Percentiles rank a stretch among this genome's conserved stretches.
These are phyloP conservation scores for Leptodactylus fuscus DNA, from an alignment of 2,113 vertebrate species.

Conservation along the genomic window DNA sequence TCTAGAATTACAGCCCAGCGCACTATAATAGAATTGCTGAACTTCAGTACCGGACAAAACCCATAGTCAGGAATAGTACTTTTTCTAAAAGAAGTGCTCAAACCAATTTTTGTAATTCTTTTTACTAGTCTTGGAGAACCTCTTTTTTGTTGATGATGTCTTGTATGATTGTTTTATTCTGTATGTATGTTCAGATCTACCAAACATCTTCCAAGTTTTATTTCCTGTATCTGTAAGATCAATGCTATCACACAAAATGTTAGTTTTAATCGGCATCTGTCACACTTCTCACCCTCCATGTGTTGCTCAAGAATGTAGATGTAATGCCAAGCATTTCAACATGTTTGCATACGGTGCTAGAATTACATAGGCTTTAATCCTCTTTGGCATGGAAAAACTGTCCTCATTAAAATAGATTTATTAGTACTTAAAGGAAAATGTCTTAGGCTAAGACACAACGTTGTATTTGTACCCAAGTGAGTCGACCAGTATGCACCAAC, in stretches of 20 bases:
- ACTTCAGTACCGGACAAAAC: too few relatives aligned
- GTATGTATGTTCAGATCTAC: neutral
- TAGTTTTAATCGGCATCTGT: neutral
- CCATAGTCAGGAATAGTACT: too few relatives aligned
- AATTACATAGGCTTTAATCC: conserved; percentile 43
- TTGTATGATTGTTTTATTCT: neutral
- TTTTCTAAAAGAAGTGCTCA: too few relatives aligned
- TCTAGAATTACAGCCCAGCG: too few relatives aligned
- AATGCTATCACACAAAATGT: neutral
- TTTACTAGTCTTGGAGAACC: too few relatives aligned
- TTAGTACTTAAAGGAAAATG: neutral
- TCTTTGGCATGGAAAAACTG: conserved; percentile 3
- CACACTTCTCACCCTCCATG: neutral
- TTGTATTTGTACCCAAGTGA: too few relatives aligned
- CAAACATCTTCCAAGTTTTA: neutral
- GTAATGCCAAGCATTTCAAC: neutral
- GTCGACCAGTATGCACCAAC: too few relatives aligned
- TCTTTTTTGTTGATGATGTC: neutral
- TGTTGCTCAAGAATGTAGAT: neutral
- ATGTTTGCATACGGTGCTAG: conserved; percentile 32
- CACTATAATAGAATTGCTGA: too few relatives aligned
- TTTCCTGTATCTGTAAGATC: neutral
- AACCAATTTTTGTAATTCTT: too few relatives aligned
- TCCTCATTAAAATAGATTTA: conserved; percentile 42
- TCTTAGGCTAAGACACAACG: too few relatives aligned